Conservation (phyloP, 2,888 invertebrate genomes). For the Microctonus hyperodae region DNA sequence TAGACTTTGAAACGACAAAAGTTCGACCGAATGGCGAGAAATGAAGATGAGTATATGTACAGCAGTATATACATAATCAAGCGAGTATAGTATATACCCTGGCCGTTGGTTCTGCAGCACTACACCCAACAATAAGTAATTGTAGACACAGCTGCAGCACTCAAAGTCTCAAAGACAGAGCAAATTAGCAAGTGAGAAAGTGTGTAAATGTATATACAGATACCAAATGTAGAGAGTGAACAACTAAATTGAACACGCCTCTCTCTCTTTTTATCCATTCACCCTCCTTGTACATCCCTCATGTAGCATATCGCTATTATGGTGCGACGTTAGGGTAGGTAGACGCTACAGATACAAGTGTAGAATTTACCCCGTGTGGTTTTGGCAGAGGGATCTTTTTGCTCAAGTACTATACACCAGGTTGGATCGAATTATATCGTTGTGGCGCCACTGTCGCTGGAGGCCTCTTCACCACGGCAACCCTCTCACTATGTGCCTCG, state of each 20-base stretch:
- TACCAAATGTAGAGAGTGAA: background rate
- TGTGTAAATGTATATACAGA: background rate
- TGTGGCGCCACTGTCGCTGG: constrained; percentile 34
- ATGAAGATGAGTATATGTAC: background rate
- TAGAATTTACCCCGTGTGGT: constrained; percentile 32
- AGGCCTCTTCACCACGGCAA: constrained; percentile 13
- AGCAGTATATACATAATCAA: background rate
- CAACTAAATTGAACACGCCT: constrained; percentile 34
- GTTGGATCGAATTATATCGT: constrained; percentile 40
- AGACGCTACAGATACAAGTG: constrained; percentile 20
- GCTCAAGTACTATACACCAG: constrained; percentile 27
- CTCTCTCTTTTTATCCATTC: constrained; percentile 19
- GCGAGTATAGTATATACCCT: too few relatives aligned
- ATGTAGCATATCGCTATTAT: constrained; percentile 36
- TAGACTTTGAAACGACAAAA: constrained; percentile 57
- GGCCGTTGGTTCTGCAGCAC: constrained; percentile 33
- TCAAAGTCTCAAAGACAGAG: background rate
- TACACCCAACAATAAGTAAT: constrained; percentile 24
- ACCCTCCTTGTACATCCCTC: constrained; percentile 18
- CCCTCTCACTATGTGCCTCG: constrained; percentile 24
- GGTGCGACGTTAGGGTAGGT: constrained; percentile 36
- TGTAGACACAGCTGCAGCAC: constrained; percentile 39
- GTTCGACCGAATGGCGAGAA: constrained; percentile 35
- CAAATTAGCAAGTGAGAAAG: constrained; percentile 1
- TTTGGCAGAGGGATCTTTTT: constrained; percentile 23